Evolutionary conservation across 2,888 invertebrate species (phyloP), one percentile per base, ranked within the genome.

Genomic region (Sussaba pulchella): DNA sequence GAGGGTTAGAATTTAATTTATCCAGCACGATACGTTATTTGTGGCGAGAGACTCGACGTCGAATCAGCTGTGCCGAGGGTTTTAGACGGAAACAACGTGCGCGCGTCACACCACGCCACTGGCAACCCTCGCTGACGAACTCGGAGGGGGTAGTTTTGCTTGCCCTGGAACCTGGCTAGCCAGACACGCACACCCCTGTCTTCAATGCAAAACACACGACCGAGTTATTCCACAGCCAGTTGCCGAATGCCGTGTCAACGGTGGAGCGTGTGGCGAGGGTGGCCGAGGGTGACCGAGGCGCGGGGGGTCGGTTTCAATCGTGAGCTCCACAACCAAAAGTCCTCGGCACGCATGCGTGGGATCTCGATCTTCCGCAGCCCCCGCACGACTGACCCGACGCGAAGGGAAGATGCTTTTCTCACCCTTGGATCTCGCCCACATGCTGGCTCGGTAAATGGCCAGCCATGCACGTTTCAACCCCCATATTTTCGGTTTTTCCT

Each of bases 31-130:
- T n/a, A n/a, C n/a, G n/a, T n/a, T n/a, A n/a, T n/a, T n/a, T n/a
- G 74, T 67, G 76, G 79, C 70, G 64, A 64, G 52, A 36, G 61
- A 26, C 47, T 77, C 64, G 69, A 71, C 78, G 79, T 75, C 78
- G 80, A 81, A 74, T 84, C 83, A 84, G 83, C 83, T 84, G 83
- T 81, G 80, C 79, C 52, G 63, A 70, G 63, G 70, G 45, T 64
- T n/a, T 78, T 52, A 69, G 79, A 79, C 78, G 80, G 83, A 81
- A 82, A 84, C 81, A 82, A 82, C 76, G 76, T 78, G 82, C 83
- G 81, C 82, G 83, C 81, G 83, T 74, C 59, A 39, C 73, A 64
- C 76, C 64, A 77, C 61, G 61, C 67, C 69, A 79, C 64, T 67
- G 45, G 19, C 74, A 69, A 52, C 74, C 77, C 9, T 47, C 43